Evolutionary conservation across 2,797 vertebrate species (phyloP).

Genomic region (Jordanella pulchra): DNA sequence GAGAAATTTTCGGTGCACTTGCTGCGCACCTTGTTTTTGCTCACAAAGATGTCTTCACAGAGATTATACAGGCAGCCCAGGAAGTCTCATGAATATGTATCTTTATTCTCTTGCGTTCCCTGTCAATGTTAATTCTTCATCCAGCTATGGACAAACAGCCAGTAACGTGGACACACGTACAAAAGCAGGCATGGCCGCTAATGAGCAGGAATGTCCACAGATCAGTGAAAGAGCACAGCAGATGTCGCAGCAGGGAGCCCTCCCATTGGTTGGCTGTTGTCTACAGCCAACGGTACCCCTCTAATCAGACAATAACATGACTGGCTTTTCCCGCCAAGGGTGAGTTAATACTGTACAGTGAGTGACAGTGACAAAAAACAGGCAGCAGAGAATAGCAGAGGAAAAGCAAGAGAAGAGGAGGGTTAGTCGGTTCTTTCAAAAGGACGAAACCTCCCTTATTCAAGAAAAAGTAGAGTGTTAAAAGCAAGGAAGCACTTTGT

Average conservation of each 20-base stretch:
- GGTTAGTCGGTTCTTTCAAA: constrained; percentile 5
- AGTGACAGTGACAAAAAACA: constrained; percentile 10
- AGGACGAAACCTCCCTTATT: not conserved
- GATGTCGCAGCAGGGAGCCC: constrained; percentile 47
- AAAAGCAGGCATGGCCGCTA: constrained; percentile 50
- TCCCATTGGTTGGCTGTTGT: constrained; percentile 59
- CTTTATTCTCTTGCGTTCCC: constrained; percentile 41
- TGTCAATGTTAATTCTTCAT: constrained; percentile 62
- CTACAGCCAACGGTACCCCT: constrained; percentile 25
- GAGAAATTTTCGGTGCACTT: constrained; percentile 27
- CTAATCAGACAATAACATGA: constrained; percentile 50
- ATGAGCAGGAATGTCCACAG: constrained; percentile 67
- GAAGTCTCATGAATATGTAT: constrained; percentile 59
- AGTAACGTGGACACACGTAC: not conserved
- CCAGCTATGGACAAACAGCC: constrained; percentile 13
- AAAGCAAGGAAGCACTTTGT: too few species aligned
- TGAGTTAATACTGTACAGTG: constrained; percentile 44
- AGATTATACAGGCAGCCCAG: constrained; percentile 6
- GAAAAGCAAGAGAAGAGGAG: not conserved
- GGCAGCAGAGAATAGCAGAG: constrained; percentile 1
- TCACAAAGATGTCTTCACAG: constrained; percentile 38
- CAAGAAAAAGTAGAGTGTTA: not conserved
- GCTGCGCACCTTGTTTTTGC: constrained; percentile 31
- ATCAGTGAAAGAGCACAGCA: constrained; percentile 60
- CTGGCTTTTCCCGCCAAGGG: constrained; percentile 55